Evolutionary conservation across 2,113 vertebrate genomes (phyloP), one percentile per base, ranked within the genome.

Genomic region (Coptodon rendalli): DNA sequence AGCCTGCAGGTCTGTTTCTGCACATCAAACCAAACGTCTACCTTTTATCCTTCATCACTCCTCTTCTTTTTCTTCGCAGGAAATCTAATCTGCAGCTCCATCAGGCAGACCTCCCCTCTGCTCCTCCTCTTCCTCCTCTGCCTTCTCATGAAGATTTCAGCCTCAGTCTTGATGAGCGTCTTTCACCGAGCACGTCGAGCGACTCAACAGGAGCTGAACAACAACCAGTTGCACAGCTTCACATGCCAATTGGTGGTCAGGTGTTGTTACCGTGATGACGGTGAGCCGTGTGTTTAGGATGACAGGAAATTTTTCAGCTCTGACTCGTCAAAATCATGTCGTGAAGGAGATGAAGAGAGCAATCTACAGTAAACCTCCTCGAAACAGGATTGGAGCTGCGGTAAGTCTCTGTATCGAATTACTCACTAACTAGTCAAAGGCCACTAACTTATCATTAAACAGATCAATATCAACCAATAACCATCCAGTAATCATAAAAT

Each of bases 291-390:
- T 83, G 17, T 76, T 91, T 63, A 94, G 81, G 61, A 86, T 89
- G 79, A 83, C 88, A 80, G 89, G 83, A 31, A 80, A 82, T 24
- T 3, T 53, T 19, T 38, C 38, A 7, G 45, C 57, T n/a, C 22
- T 90, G 66, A 76, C 61, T 82, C 52, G 57, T 84, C 52, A 87
- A 31, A 83, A 71, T 31, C 9, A 17, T 19, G 5, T 93, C 45
- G 40, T 91, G 63, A 89, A 81, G 53, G 84, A 87, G 7, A 87
- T 57, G 5, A 93, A 86, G 71, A 81, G 89, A 81, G 85, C 5
- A n/a, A 94, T 96, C 84, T 93, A 95, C 86, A 93, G 93, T 83
- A 95, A 95, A 80, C 94, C 95, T 10, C 90, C 95, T 52, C 94
- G 85, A 68, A 85, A 91, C 87, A 91, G 83, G 85, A 95, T 96